Percentiles rank a stretch among this genome's conserved stretches.
Evolutionary conservation across 2,888 invertebrate genomes (phyloP).

Genomic region (Drosophila histrio): DNA sequence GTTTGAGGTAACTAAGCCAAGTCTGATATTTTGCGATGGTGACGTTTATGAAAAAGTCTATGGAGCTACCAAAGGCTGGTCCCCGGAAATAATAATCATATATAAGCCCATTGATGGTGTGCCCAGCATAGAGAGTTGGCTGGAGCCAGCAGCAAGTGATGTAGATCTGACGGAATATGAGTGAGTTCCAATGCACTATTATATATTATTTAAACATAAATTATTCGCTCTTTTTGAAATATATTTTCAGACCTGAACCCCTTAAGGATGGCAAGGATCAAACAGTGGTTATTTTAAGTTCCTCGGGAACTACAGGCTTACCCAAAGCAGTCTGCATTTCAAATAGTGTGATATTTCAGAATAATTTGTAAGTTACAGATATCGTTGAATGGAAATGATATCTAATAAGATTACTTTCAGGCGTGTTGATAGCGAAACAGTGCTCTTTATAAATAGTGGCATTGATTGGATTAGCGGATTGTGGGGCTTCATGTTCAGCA

Average conservation of each 20-base stretch:
- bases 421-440: conserved; percentile 45
- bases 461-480: conserved; percentile 74
- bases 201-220: too few relatives aligned
- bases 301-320: conserved; percentile 74
- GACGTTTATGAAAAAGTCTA: conserved; percentile 46
- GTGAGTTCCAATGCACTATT: too few relatives aligned
- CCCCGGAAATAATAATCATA: conserved; percentile 51
- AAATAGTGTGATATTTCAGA: conserved; percentile 42
- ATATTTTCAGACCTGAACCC: conserved; percentile 41
- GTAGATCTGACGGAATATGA: conserved; percentile 29
- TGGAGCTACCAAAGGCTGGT: conserved; percentile 45
- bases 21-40: conserved; percentile 61
- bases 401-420: conserved; percentile 14
- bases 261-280: conserved; percentile 55
- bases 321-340: conserved; percentile 70
- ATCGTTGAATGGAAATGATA: neutral
- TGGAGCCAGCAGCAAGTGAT: conserved; percentile 45
- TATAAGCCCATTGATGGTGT: conserved; percentile 51
- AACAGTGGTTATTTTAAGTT: conserved; percentile 65
- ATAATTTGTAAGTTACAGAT: conserved; percentile 42
- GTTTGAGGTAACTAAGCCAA: conserved; percentile 52
- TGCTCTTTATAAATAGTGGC: conserved; percentile 53
- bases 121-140: conserved; percentile 41
- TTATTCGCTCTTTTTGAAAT: too few relatives aligned
- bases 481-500: conserved; percentile 40